These are phyloP conservation scores for Antennarius maculatus DNA, from an alignment of 2,797 vertebrate genomes.

Conservation along the genomic window DNA sequence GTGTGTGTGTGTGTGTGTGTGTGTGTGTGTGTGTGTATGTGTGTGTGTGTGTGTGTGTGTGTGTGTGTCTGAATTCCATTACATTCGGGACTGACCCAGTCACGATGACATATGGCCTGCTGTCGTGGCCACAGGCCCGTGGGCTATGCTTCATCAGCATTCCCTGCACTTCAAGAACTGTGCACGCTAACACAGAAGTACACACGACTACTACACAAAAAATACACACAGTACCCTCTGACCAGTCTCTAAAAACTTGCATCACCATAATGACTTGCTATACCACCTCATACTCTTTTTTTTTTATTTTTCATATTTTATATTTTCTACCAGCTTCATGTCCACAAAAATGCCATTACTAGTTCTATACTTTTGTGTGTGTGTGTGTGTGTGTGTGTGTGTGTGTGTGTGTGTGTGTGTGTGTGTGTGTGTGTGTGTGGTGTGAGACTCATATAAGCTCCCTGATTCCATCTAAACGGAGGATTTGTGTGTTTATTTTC, in stretches of 20 bases:
- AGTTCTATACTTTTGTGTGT: slow-evolving; percentile 9
- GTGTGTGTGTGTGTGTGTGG: neutral
- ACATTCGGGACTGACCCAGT: slow-evolving; percentile 42
- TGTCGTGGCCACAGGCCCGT: slow-evolving; percentile 46
- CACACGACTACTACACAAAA: slow-evolving; percentile 16
- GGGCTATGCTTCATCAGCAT: slow-evolving; percentile 65
- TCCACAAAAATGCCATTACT: slow-evolving; percentile 34
- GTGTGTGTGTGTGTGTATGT: neutral
- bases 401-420: neutral
- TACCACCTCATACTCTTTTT: slow-evolving; percentile 33
- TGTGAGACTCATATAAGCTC: too few relatives aligned
- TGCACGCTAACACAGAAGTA: slow-evolving; percentile 14
- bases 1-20: neutral
- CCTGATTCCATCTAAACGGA: too few relatives aligned
- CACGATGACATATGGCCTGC: slow-evolving; percentile 63
- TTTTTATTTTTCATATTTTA: slow-evolving; percentile 42
- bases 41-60: neutral
- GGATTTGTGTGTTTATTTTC: slow-evolving; percentile 10
- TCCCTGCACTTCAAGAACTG: slow-evolving; percentile 67
- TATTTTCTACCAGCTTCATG: slow-evolving; percentile 26
- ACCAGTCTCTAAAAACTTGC: slow-evolving; percentile 43
- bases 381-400: slow-evolving; percentile 9
- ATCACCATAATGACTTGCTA: slow-evolving; percentile 65
- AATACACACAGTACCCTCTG: slow-evolving; percentile 25
- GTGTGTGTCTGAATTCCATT: slow-evolving; percentile 38